A percentile compares a stretch with the other conserved stretches of the same genome.
Evolutionary conservation across 2,113 vertebrate species (phyloP).

Genomic region (Caretta caretta): DNA sequence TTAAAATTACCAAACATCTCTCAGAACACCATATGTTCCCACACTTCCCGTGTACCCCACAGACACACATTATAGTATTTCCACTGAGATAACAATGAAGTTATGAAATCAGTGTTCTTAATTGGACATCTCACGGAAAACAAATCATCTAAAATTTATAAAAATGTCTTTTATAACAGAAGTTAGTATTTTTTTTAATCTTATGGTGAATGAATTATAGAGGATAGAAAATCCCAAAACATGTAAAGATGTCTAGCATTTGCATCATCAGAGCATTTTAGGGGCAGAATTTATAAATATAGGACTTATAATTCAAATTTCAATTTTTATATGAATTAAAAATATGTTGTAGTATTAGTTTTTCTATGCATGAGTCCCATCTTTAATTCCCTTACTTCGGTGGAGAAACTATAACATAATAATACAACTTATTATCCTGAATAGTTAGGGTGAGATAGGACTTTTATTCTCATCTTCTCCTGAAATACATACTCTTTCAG

Average conservation of each 20-base stretch:
- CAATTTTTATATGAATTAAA: background rate
- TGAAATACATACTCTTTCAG: background rate
- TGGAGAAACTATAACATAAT: background rate
- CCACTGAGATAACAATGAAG: background rate
- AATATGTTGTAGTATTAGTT: background rate
- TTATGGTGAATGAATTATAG: background rate
- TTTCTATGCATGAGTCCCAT: accelerated
- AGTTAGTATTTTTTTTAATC: background rate
- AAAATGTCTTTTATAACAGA: background rate
- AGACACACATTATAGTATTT: background rate
- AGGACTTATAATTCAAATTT: background rate
- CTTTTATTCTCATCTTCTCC: background rate
- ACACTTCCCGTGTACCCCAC: background rate
- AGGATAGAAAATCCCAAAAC: background rate
- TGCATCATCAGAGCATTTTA: background rate
- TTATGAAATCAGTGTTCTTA: background rate
- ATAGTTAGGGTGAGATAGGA: accelerated
- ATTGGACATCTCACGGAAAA: background rate
- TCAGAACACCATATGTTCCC: background rate
- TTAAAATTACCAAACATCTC: background rate
- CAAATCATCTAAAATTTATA: background rate
- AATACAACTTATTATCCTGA: background rate
- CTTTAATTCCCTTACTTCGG: accelerated
- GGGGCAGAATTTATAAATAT: background rate
- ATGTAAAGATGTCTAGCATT: background rate